phyloP scores from a whole-genome alignment of 2,888 invertebrate species.

The Cartodere bifasciata region DNA sequence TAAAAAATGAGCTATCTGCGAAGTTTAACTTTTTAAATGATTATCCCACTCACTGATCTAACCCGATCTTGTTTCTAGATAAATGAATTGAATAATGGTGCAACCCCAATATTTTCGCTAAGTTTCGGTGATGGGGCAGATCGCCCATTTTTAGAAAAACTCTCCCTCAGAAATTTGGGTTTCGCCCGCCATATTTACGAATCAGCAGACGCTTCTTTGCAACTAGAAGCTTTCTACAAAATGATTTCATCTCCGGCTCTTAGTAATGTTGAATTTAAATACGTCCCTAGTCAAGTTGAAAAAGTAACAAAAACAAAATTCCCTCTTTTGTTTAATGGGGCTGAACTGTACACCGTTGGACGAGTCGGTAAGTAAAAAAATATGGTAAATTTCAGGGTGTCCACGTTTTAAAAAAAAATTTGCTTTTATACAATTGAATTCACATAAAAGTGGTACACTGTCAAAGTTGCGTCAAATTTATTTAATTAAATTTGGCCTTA shows the following conservation, averaged over 20 bases:
- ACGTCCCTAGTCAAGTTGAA: conserved; percentile 43
- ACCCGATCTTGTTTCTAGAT: conserved; percentile 22
- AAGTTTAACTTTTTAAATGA: too few species aligned
- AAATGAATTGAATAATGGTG: conserved; percentile 39
- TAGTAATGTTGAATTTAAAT: conserved; percentile 50
- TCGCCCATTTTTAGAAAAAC: conserved; percentile 48
- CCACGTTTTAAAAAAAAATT: too few species aligned
- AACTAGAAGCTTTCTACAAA: conserved; percentile 52
- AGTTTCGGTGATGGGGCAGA: conserved; percentile 62
- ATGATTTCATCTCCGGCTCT: conserved; percentile 58
- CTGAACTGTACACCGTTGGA: conserved; percentile 52
- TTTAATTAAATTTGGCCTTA: too few species aligned
- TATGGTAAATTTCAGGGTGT: too few species aligned
- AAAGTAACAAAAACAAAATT: conserved; percentile 43
- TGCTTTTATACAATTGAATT: too few species aligned
- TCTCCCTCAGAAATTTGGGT: conserved; percentile 52
- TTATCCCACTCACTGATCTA: too few species aligned
- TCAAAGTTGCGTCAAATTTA: too few species aligned
- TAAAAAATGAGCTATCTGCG: too few species aligned
- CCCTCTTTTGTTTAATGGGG: conserved; percentile 48
- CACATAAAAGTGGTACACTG: too few species aligned
- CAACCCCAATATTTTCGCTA: conserved; percentile 45
- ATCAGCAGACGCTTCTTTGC: conserved; percentile 53
- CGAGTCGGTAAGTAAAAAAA: conserved; percentile 28
- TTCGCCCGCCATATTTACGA: conserved; percentile 60